Conservation (phyloP, 2,888 invertebrate species). For the Drosophila falleni region DNA sequence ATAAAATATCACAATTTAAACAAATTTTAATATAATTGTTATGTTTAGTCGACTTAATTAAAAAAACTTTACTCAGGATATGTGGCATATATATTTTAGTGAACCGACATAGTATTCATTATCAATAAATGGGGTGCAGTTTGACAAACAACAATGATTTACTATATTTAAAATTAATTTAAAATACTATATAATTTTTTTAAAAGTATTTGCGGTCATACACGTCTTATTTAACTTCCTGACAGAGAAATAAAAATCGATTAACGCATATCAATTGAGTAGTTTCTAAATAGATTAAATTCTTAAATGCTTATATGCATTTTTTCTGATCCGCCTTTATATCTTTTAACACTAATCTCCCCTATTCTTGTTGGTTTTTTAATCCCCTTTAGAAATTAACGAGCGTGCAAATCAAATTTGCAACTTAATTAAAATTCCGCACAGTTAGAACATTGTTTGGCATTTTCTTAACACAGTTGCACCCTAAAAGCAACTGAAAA, state of each 20-base stretch:
- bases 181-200: too few species aligned
- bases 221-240: background rate
- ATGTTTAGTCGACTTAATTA: too few species aligned
- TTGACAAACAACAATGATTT: too few species aligned
- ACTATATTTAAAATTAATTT: too few species aligned
- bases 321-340: background rate
- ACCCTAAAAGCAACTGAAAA: constrained; percentile 24
- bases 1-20: too few species aligned
- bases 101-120: too few species aligned
- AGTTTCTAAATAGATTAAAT: background rate
- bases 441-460: constrained; percentile 50
- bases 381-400: constrained; percentile 50
- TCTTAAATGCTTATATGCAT: background rate
- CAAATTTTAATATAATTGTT: too few species aligned
- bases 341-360: background rate
- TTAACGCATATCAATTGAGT: background rate
- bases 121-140: too few species aligned
- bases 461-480: constrained; percentile 38
- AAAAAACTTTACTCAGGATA: too few species aligned
- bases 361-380: background rate
- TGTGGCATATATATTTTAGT: too few species aligned
- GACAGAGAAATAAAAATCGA: background rate
- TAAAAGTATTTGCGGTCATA: too few species aligned
- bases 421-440: constrained; percentile 75
- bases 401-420: constrained; percentile 74